Evolutionary conservation across 2,113 vertebrate species (phyloP), one percentile per base, ranked within the genome.

Genomic region (Halcyon malimbica): DNA sequence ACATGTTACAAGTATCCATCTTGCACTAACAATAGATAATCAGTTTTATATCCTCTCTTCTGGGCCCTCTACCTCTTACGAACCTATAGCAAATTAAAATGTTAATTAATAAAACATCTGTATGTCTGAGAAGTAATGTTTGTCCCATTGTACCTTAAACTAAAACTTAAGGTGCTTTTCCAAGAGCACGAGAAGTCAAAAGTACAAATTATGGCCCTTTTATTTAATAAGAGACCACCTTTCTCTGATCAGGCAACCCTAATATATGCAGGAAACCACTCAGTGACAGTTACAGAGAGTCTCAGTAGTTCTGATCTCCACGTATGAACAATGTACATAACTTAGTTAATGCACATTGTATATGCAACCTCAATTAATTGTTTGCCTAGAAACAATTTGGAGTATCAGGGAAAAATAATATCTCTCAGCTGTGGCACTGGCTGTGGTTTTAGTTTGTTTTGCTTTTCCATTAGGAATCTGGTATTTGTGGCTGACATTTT

Each of bases 401-500:
- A 96, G 57, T 91, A 94, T 91, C 69, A 94, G 48, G 65, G 46
- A 94, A 94, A 95, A 96, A 95, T 96, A 96, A 97, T 91, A 92
- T 95, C 83, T 96, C 90, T 96, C 96, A 96, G 94, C 95, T 97
- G 96, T 93, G 78, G 57, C 2, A 4, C 79, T 96, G 93, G 77
- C 83, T 96, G 96, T 70, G 95, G 94, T 96, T 96, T 94, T 67
- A 92, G 95, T 95, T 97, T 97, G 94, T 97, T 97, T 97, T 97
- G 93, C 93, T 97, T 96, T 97, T 97, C 94, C 93, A 97, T 96
- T 96, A 94, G 93, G 96, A 97, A 95, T 94, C 90, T 95, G 96
- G 94, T 96, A 96, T 97, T 97, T 96, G 96, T 86, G 95, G 96
- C 85, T 97, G 94, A 96, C 95, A 95, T 95, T 97, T 97, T 97